phyloP scores from a whole-genome alignment of 1,140 invertebrate species.

The Lasioglossum baleicum region DNA sequence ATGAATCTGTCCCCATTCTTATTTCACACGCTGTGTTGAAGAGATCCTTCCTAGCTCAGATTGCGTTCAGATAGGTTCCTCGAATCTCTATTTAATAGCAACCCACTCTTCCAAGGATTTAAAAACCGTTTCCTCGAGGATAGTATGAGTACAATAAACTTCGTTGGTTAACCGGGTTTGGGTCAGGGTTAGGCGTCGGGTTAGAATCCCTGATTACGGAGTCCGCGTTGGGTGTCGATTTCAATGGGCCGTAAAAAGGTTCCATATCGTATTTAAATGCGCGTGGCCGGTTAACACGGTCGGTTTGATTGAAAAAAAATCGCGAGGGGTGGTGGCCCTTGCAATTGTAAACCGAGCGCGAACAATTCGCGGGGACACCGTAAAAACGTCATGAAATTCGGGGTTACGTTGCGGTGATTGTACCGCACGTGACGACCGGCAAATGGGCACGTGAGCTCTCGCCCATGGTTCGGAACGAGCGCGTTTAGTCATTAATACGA shows the following conservation, averaged over 20 bases:
- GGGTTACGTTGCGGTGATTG: conserved; percentile 43
- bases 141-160: too few relatives aligned
- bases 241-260: neutral
- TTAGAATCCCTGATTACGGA: neutral
- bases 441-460: conserved; percentile 26
- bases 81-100: too few relatives aligned
- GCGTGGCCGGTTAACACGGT: conserved; percentile 31
- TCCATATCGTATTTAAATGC: conserved; percentile 37
- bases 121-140: too few relatives aligned
- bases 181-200: too few relatives aligned
- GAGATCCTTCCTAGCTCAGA: too few relatives aligned
- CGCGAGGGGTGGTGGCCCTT: conserved; percentile 17
- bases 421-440: conserved; percentile 39
- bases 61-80: too few relatives aligned
- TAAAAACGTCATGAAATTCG: conserved; percentile 41
- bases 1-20: too few relatives aligned
- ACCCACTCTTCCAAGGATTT: too few relatives aligned
- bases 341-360: conserved; percentile 10
- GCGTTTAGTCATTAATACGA: conserved; percentile 51
- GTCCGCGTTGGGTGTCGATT: neutral
- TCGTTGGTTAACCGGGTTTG: too few relatives aligned
- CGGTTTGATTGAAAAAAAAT: conserved; percentile 58
- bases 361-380: conserved; percentile 36
- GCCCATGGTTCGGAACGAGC: conserved; percentile 1
- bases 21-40: too few relatives aligned